A percentile compares a stretch with the other conserved stretches of the same genome.
Conservation (phyloP, 2,113 vertebrate genomes). For the Tetrao urogallus region DNA sequence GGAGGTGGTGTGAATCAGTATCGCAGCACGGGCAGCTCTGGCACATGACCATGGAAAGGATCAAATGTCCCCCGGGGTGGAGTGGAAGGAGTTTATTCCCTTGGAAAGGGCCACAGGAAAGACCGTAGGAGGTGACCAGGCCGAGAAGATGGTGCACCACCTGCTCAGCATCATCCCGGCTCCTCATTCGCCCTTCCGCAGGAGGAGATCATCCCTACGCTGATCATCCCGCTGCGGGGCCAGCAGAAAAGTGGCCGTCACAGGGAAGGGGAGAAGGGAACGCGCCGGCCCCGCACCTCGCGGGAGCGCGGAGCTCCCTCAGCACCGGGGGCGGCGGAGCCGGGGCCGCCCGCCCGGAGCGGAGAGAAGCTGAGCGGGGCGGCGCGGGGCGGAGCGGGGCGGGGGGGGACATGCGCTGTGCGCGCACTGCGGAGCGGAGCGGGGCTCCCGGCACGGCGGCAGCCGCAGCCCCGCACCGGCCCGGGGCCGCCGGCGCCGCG, state of each 20-base stretch:
- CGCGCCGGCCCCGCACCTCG: neutral
- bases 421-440: conserved; percentile 30
- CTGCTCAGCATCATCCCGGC: neutral
- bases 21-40: accelerated
- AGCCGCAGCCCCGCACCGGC: neutral
- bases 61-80: accelerated
- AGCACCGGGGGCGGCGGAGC: too few species aligned
- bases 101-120: neutral
- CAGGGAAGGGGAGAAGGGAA: neutral
- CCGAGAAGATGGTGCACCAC: neutral
- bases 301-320: too few species aligned
- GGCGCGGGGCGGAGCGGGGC: neutral
- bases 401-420: conserved; percentile 21
- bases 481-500: neutral
- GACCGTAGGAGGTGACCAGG: neutral
- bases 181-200: accelerated
- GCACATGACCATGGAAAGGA: neutral
- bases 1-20: neutral
- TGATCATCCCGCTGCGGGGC: neutral
- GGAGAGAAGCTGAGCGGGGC: too few species aligned
- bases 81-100: too few species aligned
- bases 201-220: neutral
- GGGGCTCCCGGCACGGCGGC: neutral
- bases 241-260: neutral
- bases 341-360: neutral